phyloP scores from a whole-genome alignment of 1,140 invertebrate species.

The Cotesia typhae region DNA sequence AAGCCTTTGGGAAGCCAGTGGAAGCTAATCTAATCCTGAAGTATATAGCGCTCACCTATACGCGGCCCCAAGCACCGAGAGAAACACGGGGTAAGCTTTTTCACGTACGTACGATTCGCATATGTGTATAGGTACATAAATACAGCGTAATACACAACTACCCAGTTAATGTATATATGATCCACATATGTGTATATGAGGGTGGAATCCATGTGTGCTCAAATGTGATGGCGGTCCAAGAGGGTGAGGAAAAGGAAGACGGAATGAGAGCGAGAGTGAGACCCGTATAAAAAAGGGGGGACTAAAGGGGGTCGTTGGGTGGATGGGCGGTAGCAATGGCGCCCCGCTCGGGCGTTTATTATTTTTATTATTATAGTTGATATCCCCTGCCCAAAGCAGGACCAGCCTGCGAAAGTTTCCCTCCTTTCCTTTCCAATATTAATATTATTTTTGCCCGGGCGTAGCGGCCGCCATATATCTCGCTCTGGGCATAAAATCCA shows the following conservation, averaged over 20 bases:
- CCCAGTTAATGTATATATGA: slow-evolving; percentile 19
- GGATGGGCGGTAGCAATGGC: slow-evolving; percentile 59
- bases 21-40: slow-evolving; percentile 38
- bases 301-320: slow-evolving; percentile 24
- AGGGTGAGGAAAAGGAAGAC: slow-evolving; percentile 9
- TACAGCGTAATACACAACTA: slow-evolving; percentile 24
- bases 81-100: too few relatives aligned
- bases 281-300: neutral
- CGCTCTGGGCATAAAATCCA: slow-evolving; percentile 66
- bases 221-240: slow-evolving; percentile 38
- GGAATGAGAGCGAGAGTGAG: slow-evolving; percentile 3
- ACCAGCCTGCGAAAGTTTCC: slow-evolving; percentile 64
- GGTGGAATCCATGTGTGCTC: slow-evolving; percentile 23
- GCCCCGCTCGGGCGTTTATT: slow-evolving; percentile 64
- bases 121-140: slow-evolving; percentile 20
- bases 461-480: slow-evolving; percentile 66
- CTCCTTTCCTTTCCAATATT: slow-evolving; percentile 64
- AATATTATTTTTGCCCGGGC: slow-evolving; percentile 67
- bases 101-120: neutral
- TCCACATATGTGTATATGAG: slow-evolving; percentile 8
- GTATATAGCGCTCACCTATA: slow-evolving; percentile 23
- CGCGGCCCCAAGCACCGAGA: neutral
- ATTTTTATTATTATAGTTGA: slow-evolving; percentile 64
- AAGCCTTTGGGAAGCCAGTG: slow-evolving; percentile 34
- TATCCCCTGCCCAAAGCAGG: slow-evolving; percentile 64